Evolutionary conservation across 2,113 vertebrate species (phyloP), one percentile per base, ranked within the genome.

Genomic region (Malurus elegans): DNA sequence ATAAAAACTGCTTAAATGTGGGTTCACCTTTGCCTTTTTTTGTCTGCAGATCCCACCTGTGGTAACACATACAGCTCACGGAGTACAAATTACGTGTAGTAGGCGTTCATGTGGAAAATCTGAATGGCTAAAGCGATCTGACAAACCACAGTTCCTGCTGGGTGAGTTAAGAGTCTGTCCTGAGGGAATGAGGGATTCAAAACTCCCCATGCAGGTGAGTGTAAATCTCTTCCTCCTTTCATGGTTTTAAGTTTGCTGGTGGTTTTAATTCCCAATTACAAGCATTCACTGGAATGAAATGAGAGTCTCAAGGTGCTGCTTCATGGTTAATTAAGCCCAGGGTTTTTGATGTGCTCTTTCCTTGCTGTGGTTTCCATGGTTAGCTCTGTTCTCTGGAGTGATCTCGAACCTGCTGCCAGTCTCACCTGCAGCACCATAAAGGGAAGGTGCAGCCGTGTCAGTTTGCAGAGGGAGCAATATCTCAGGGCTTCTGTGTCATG

Each of bases 221-320:
- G 74, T 92, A 96, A 93, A 88, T 96, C 80, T 95, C 40, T 94
- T 93, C 26, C 24, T 90, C n/a, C 70, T 94, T 90, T 93, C 66
- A 79, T 64, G 61, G n/a, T 73, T 83, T 91, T 80, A 71, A 45
- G 69, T 80, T 95, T 90, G 76, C 87, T 95, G 50, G n/a, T 90
- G 78, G 54, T 70, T 92, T 95, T 91, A 64, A 67, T 87, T 93
- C 85, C 47, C 78, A 58, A 67, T 95, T 79, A 61, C 69, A 89
- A 50, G 51, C 17, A 26, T 45, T 76, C 28, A 42, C 16, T 92
- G 90, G 47, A 79, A 90, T 81, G 66, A 95, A 95, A 80, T 50
- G 44, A 72, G 47, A 72, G 50, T 73, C 88, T 86, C 1, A 13
- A 82, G 58, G 79, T 83, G 69, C 85, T 3, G 16, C 75, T 2